Evolutionary conservation across 2,113 vertebrate species (phyloP), one percentile per base, ranked within the genome.

Genomic region (Gopherus evgoodei): DNA sequence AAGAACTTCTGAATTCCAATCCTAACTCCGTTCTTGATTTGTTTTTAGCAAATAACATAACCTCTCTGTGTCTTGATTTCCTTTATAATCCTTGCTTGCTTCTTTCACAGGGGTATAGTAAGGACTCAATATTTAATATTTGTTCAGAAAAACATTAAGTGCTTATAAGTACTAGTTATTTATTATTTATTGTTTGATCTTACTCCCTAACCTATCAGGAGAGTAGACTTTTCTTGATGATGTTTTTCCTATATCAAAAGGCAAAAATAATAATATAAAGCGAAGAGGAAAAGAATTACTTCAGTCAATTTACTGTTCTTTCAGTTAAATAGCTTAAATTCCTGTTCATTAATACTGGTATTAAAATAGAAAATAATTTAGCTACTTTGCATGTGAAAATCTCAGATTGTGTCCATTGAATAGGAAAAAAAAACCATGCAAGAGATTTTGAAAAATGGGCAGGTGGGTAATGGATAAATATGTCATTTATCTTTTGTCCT

Each of bases 341-440:
- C 86, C 3, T 3, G 16, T 44, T 21, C 69, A 22, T 86, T 86
- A 96, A 95, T 91, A 79, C 54, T 72, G 14, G 53, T 62, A 10
- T 25, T 96, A 94, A 96, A 82, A 44, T 92, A 94, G 22, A 93
- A 87, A 91, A 87, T 25, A n/a, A n/a, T 38, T 81, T 88, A 27
- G 2, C 5, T 78, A 3, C 83, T 93, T 94, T 87, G 29, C 87
- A 24, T 47, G 3, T 6, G 53, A 87, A 53, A 53, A 50, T 53
- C 19, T 75, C 85, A 90, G 21, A 27, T 1, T 1, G 1, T 83
- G 1, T 56, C 72, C 62, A n/a, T 87, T 59, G 11, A 57, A 29
- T 38, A 44, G 25, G 14, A 14, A 19, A 52, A 3, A 3, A 52
- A 22, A 83, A 38, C 6, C 11, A 69, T 27, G 19, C 65, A 47